These are phyloP conservation scores for Stigmatopora argus DNA, from an alignment of 2,113 vertebrate species.

Conservation along the genomic window DNA sequence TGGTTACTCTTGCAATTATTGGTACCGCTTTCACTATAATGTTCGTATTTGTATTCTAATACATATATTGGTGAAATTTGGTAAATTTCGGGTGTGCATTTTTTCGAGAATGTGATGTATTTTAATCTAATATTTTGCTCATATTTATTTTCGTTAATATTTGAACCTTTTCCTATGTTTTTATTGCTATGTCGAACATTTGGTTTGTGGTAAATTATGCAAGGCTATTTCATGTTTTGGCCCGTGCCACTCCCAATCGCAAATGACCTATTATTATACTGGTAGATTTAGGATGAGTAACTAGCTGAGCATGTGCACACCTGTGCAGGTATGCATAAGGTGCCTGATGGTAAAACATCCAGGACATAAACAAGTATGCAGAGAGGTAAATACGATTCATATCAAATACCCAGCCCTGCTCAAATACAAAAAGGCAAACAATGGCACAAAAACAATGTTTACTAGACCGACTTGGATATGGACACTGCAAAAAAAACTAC, in stretches of 20 bases:
- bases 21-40: too few relatives aligned
- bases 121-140: too few relatives aligned
- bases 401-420: slow-evolving; percentile 46
- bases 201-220: not conserved
- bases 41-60: too few relatives aligned
- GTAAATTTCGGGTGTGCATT: too few relatives aligned
- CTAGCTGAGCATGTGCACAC: slow-evolving; percentile 41
- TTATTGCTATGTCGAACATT: not conserved
- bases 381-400: slow-evolving; percentile 46
- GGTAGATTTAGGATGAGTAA: slow-evolving; percentile 31
- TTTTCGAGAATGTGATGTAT: too few relatives aligned
- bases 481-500: slow-evolving; percentile 37
- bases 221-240: not conserved
- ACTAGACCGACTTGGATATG: slow-evolving; percentile 41
- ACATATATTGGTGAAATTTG: too few relatives aligned
- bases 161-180: too few relatives aligned
- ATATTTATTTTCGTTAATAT: too few relatives aligned
- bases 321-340: slow-evolving; percentile 47
- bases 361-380: slow-evolving; percentile 37
- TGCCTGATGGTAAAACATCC: slow-evolving; percentile 38
- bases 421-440: slow-evolving; percentile 28
- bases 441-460: slow-evolving; percentile 42
- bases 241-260: not conserved
- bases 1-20: not conserved
- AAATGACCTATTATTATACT: not conserved